Evolutionary conservation across 2,888 invertebrate genomes (phyloP), one percentile per base, ranked within the genome.

Genomic region (Coremacera marginata): DNA sequence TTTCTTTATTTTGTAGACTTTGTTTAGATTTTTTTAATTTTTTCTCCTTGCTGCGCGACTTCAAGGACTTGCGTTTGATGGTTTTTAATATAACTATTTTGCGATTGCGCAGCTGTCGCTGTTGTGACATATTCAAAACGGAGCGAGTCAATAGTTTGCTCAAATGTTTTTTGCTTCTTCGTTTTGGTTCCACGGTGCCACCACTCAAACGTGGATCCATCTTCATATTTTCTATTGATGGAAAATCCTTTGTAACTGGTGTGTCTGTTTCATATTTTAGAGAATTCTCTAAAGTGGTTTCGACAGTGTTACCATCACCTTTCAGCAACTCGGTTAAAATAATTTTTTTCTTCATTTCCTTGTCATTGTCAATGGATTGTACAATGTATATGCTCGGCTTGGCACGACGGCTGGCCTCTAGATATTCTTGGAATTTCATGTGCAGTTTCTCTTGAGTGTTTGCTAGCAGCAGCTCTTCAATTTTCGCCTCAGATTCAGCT

Each of bases 361-460:
- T 70, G n/a, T 60, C 51, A 70, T 81, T 84, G 25, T 80, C 80
- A 63, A 83, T 77, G 1, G 86, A 80, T 76, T 89, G 81, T 7
- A 88, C 84, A 76, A 88, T 89, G 75, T 83, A 89, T 57, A 88
- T 88, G 52, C 84, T 84, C 0, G 88, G 88, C 72, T 87, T 86
- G 3, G 83, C 77, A 78, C 86, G 84, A 11, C 88, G 88, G 22
- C 87, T 84, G 67, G 84, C 83, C 3, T 84, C 84, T 78, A 88
- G 81, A n/a, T 85, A 86, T 60, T 81, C 80, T 80, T 84, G 83
- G 19, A 84, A 80, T 77, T 82, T 81, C 22, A 77, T 49, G 60
- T 81, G 80, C 44, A 83, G 55, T 73, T 78, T 78, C 0, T 52
- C 9, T 37, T 74, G 65, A 1, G 16, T 78, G 27, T 70, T 80